Base-by-base conservation (phyloP, 2,113 vertebrate genomes). In the Lanius collurio region DNA sequence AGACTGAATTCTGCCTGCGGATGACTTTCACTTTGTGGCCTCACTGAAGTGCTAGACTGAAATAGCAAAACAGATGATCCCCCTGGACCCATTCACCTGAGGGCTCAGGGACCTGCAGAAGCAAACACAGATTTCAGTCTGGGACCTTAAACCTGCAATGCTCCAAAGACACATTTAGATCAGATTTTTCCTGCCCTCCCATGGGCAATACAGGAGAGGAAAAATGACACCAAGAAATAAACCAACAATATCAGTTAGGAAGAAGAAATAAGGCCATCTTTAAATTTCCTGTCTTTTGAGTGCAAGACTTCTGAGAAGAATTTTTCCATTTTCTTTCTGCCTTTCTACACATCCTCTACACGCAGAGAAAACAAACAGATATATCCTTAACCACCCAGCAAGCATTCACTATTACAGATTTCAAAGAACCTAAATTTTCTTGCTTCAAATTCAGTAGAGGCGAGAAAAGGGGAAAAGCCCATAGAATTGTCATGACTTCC, bases 401-500 rank as follows among this genome's bases (percentile, higher is more conserved):
- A 60, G 31, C 9, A 59, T 47, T 39, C 30, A 39, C 15, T 57
- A 2, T 37, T 41, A 74, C 3, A 9, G 14, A 15, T 59, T 56
- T 73, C 22, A 65, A 77, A 86, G 6, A 85, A 68, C 6, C 11
- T 44, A 8, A 50, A 63, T 1, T 19, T 88, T 68, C 16, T 75
- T 15, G 27, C 30, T 90, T 55, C 57, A 60, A 31, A 76, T 62
- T 60, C 71, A 47, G 6, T 7, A 62, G 5, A 3, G 20, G 17
- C 0, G 0, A 73, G 17, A 62, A 76, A 73, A 41, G 2, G 10
- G 8, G 10, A 13, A 47, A 57, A 74, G 2, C 4, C 23, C 12
- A 8, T 9, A 27, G 28, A 26, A 44, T 3, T 53, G 47, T 21
- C 35, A 89, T 91, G 56, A 53, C 50, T 94, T 76, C 65, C 33